Evolutionary conservation across 2,113 vertebrate species (phyloP).

Genomic region (Catharus bicknelli): DNA sequence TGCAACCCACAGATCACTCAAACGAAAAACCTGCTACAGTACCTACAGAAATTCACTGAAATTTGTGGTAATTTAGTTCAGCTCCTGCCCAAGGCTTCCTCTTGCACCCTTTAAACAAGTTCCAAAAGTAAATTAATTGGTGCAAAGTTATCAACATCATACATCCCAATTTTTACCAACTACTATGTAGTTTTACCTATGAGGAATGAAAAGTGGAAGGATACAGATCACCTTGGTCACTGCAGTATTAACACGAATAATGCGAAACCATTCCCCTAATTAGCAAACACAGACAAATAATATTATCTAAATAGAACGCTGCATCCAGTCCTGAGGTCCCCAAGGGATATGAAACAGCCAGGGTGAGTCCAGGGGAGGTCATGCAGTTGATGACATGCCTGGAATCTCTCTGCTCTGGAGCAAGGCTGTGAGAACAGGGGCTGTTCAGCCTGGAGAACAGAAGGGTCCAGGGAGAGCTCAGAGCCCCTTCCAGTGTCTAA

Average conservation of each 20-base stretch:
- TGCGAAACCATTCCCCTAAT: accelerated
- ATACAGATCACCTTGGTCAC: not conserved
- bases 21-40: not conserved
- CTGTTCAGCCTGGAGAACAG: not conserved
- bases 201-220: accelerated
- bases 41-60: not conserved
- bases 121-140: not conserved
- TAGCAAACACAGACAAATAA: accelerated
- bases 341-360: not conserved
- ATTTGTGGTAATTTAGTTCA: not conserved
- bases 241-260: not conserved
- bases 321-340: not conserved
- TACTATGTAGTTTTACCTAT: accelerated
- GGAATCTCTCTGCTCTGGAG: not conserved
- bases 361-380: not conserved
- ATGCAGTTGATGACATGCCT: not conserved
- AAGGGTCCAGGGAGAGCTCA: not conserved
- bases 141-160: not conserved
- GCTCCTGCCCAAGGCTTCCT: not conserved
- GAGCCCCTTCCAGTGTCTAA: not conserved
- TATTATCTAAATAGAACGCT: not conserved
- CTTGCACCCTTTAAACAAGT: not conserved
- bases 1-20: not conserved
- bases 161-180: not conserved
- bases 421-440: not conserved